Evolutionary conservation across 2,797 vertebrate species (phyloP).

Genomic region (Cichlasoma orientale): DNA sequence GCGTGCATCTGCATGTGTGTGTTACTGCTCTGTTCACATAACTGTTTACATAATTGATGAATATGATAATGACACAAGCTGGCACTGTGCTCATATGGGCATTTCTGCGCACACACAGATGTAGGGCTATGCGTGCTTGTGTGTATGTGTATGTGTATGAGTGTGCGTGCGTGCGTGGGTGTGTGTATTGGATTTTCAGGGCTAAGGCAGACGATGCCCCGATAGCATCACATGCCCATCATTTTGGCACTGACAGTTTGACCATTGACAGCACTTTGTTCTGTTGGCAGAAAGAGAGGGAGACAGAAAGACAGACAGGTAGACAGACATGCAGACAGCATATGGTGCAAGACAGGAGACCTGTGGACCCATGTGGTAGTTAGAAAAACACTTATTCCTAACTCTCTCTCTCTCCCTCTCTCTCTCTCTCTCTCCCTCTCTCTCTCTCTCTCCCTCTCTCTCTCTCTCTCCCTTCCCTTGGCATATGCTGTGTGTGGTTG

Average conservation of each 20-base stretch:
- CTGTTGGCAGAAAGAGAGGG: conserved; percentile 54
- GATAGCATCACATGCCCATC: conserved; percentile 40
- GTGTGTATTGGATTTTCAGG: conserved; percentile 17
- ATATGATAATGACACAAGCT: conserved; percentile 86
- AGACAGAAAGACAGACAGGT: conserved; percentile 49
- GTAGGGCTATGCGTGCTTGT: neutral
- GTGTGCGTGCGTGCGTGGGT: neutral
- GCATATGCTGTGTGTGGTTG: conserved; percentile 83
- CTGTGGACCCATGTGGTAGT: conserved; percentile 72
- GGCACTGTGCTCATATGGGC: conserved; percentile 65
- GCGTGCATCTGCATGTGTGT: conserved; percentile 26
- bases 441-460: conserved; percentile 13
- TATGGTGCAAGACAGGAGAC: conserved; percentile 73
- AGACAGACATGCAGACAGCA: conserved; percentile 67
- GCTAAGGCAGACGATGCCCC: conserved; percentile 35
- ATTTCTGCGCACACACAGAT: conserved; percentile 49
- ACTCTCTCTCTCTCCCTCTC: conserved; percentile 13
- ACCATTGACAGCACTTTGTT: conserved; percentile 72
- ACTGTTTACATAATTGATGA: conserved; percentile 87
- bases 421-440: conserved; percentile 11
- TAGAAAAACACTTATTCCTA: conserved; percentile 55
- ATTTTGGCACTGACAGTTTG: conserved; percentile 65
- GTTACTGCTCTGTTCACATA: conserved; percentile 73
- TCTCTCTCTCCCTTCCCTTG: conserved; percentile 44
- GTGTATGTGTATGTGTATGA: conserved; percentile 9